Evolutionary conservation across 2,888 invertebrate species (phyloP).

Genomic region (Nomada ferruginata): DNA sequence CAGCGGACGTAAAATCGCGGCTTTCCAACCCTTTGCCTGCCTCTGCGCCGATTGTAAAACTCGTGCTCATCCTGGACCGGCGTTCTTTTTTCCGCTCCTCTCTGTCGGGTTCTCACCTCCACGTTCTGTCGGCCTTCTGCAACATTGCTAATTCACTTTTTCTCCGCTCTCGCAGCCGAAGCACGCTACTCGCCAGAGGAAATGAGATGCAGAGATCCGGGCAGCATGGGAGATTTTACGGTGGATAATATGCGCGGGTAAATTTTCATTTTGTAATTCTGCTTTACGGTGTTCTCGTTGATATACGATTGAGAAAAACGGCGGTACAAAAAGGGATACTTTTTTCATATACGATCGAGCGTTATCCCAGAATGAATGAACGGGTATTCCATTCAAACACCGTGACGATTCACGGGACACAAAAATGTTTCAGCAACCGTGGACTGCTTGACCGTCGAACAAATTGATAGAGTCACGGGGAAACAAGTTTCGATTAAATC

Average conservation of each 20-base stretch:
- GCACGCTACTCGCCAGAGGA: not conserved
- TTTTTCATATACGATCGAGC: too few relatives aligned
- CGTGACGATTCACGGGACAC: too few relatives aligned
- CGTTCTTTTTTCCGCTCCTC: not conserved
- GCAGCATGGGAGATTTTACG: not conserved
- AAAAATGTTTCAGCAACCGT: too few relatives aligned
- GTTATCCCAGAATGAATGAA: too few relatives aligned
- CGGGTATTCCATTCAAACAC: too few relatives aligned
- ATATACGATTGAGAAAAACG: not conserved
- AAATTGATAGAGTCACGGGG: not conserved
- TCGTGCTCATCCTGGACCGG: slow-evolving; percentile 20
- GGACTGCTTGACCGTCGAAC: too few relatives aligned
- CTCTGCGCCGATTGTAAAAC: slow-evolving; percentile 46
- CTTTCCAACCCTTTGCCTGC: slow-evolving; percentile 34
- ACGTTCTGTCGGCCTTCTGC: not conserved
- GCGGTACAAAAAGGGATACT: too few relatives aligned
- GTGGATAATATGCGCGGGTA: not conserved
- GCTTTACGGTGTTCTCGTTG: not conserved
- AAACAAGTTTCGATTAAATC: slow-evolving; percentile 18
- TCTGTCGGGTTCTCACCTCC: slow-evolving; percentile 15
- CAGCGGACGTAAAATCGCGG: slow-evolving; percentile 58
- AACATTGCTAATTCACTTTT: slow-evolving; percentile 32
- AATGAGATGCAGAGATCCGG: not conserved
- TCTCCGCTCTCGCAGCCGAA: not conserved
- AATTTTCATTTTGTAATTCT: not conserved